Evolutionary conservation across 92 coral and sea anemone genomes (phyloP), one percentile per base, ranked within the genome.

Genomic region (Pocillopora meandrina): DNA sequence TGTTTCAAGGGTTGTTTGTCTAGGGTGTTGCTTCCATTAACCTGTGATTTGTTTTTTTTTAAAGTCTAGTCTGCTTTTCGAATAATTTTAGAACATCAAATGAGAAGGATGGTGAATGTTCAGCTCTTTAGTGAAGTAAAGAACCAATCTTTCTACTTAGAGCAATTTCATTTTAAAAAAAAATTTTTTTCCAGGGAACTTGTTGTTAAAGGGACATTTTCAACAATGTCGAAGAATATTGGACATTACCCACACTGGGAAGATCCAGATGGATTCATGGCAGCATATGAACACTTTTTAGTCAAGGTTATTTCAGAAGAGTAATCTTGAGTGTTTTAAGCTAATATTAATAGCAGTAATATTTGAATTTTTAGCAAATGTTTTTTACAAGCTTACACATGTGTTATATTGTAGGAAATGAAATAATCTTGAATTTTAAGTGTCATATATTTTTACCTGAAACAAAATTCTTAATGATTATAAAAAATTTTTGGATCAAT

Each of bases 201-300:
- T 20, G 96, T 96, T 61, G 86, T 95, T 1, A 93, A 91, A 18
- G 97, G 93, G 34, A 89, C 98, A 26, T 90, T 76, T 67, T 87
- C 95, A 70, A 85, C 85, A 0, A 82, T 93, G 12, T 81, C 76
- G 34, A 73, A 90, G 77, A 70, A 84, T n/a, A 89, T 94, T 67
- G 99, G 99, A 2, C 99, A 96, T 78, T 96, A 96, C 34, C 99
- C 99, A 3, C 98, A 96, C 13, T 92, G 98, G 95, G 99, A 96
- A 73, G 97, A 94, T 56, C 99, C 99, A 2, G 66, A 74, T 5
- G 95, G 93, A 73, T 96, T 96, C 72, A 81, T 92, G 16, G 10
- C 65, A 4, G 95, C 93, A 0, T 94, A 94, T 80, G 71, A 85
- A 63, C 64, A 74, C 52, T 96, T 90, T 62, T 81, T 93, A 18